These are phyloP conservation scores for Himantopus leucocephalus DNA, from an alignment of 2,113 vertebrate species.

Conservation along the genomic window DNA sequence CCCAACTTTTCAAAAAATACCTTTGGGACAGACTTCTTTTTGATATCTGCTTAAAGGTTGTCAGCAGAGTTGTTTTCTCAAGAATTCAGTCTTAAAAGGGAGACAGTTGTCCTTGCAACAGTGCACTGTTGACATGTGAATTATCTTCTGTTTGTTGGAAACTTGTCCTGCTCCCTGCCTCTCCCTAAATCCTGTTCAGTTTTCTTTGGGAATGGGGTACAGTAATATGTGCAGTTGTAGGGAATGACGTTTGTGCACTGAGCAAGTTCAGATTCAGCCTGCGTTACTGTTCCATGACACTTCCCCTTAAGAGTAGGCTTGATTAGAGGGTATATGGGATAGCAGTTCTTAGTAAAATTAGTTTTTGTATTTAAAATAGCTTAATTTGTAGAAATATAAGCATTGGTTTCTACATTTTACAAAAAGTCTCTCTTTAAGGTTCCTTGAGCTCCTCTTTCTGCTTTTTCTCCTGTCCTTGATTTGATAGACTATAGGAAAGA, in stretches of 20 bases:
- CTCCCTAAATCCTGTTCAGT: background rate
- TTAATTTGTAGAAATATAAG: background rate
- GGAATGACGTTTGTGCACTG: background rate
- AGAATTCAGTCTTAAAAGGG: background rate
- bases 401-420: background rate
- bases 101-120: background rate
- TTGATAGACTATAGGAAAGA: background rate
- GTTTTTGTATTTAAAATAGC: background rate
- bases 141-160: background rate
- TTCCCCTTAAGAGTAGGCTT: background rate
- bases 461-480: background rate
- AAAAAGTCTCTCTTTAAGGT: background rate
- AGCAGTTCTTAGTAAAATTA: background rate
- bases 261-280: background rate
- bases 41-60: background rate
- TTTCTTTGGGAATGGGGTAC: background rate
- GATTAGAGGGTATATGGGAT: background rate
- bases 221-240: background rate
- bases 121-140: background rate
- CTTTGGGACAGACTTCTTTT: background rate
- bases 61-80: background rate
- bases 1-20: background rate
- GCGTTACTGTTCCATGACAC: background rate
- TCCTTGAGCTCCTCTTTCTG: background rate
- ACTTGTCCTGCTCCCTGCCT: accelerated